A percentile compares a stretch with the other conserved stretches of the same genome.
Conservation (phyloP, 2,113 vertebrate genomes). For the Lophius piscatorius region DNA sequence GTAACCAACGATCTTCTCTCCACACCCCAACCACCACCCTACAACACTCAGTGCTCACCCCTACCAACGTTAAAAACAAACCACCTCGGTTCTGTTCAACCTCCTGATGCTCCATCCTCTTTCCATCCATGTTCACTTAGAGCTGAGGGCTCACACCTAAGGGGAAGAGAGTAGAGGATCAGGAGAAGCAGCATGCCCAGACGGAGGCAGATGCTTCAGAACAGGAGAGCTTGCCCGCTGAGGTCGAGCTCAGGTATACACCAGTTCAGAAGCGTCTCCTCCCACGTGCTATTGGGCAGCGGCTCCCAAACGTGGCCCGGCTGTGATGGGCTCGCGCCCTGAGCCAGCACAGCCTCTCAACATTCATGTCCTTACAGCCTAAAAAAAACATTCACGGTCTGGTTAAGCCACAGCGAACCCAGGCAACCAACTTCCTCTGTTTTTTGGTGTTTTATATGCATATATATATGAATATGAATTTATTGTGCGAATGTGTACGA, state of each 20-base stretch:
- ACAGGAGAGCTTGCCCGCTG: constrained; percentile 44
- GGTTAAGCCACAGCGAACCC: constrained; percentile 77
- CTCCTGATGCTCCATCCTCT: constrained; percentile 66
- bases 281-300: constrained; percentile 41
- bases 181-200: constrained; percentile 40
- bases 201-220: constrained; percentile 56
- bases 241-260: constrained; percentile 49
- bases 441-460: constrained; percentile 83
- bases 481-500: constrained; percentile 82
- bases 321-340: constrained; percentile 73
- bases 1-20: constrained; percentile 68
- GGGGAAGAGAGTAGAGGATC: constrained; percentile 57
- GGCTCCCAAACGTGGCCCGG: constrained; percentile 59
- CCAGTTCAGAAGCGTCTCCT: constrained; percentile 61
- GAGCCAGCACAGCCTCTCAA: constrained; percentile 81
- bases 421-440: constrained; percentile 69
- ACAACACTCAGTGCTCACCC: constrained; percentile 27
- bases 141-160: constrained; percentile 30
- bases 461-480: constrained; percentile 82
- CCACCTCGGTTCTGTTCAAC: constrained; percentile 57
- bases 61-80: constrained; percentile 49
- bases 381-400: constrained; percentile 66
- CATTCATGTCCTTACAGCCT: constrained; percentile 80
- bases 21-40: constrained; percentile 57
- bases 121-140: constrained; percentile 27